Conservation (phyloP, 2,888 invertebrate species). For the Pristionchus arcanus region DNA sequence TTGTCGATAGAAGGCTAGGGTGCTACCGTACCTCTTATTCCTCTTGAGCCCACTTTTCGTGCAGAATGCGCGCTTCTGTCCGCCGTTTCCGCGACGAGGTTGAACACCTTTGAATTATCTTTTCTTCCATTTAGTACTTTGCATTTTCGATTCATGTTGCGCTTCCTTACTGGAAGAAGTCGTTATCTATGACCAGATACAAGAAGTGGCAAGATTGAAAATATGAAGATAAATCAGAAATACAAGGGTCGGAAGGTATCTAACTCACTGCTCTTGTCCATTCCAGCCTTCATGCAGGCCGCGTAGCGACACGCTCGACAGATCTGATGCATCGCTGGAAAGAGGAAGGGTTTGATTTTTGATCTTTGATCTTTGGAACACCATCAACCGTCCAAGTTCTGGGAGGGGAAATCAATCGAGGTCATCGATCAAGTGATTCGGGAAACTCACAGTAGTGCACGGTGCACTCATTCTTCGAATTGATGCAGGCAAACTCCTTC, state of each 20-base stretch:
- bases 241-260: neutral
- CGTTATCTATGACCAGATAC: no score
- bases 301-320: conserved; percentile 73
- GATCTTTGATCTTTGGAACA: neutral
- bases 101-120: conserved; percentile 62
- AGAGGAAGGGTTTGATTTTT: neutral
- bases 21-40: conserved; percentile 68
- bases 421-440: neutral
- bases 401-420: no score
- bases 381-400: no score
- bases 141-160: no score
- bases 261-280: conserved; percentile 63
- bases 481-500: conserved; percentile 68
- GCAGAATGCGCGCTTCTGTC: conserved; percentile 67
- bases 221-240: no score
- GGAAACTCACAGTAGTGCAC: conserved; percentile 68
- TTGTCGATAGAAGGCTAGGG: neutral
- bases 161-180: neutral
- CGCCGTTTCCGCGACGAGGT: conserved; percentile 60
- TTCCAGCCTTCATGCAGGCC: conserved; percentile 72
- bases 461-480: conserved; percentile 64
- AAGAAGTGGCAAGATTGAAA: no score
- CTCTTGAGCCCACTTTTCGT: conserved; percentile 74
- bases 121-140: neutral
- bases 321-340: conserved; percentile 73